Evolutionary conservation across 2,888 invertebrate species (phyloP), one percentile per base, ranked within the genome.

Genomic region (Rhopalosiphum nymphaeae): DNA sequence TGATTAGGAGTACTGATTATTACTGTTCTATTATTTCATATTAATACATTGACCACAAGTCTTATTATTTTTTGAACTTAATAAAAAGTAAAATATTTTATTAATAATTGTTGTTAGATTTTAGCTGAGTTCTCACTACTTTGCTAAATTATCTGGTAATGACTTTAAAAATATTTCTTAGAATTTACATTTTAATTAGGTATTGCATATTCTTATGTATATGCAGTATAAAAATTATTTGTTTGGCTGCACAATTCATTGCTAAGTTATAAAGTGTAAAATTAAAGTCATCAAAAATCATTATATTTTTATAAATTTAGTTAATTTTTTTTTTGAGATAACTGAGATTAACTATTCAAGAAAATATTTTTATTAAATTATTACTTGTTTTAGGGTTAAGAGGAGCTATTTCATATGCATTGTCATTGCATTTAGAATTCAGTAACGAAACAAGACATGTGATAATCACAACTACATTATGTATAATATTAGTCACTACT

Each of bases 341-440:
- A n/a, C n/a, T n/a, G n/a, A n/a, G n/a, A n/a, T n/a, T n/a, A n/a
- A 16, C 36, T 91, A 13, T 93, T 42, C 53, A 57, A 36, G 16
- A 16, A 29, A 46, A 57, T 44, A 26, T 57, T 42, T 36, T 16
- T 85, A 53, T 57, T 86, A 85, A n/a, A 16, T 89, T 53, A 56
- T 91, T 36, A 7, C 5, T 93, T 86, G 94, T 95, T 95, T 53
- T 95, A 97, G 99, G 99, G 89, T 96, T 99, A 95, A 97, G 99
- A 94, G 99, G 99, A 78, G 99, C 99, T 21, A 99, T 99, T 96
- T 99, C 99, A 0, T 99, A 99, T 96, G 99, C 99, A 2, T 96
- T 99, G 44, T 99, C 99, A 0, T 97, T 99, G 93, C 99, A 99
- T 96, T 97, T 99, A 95, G 98, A 98, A 95, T 98, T 99, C 95